Conservation (phyloP, 2,888 invertebrate genomes). For the Lissocephala sabroskyi region DNA sequence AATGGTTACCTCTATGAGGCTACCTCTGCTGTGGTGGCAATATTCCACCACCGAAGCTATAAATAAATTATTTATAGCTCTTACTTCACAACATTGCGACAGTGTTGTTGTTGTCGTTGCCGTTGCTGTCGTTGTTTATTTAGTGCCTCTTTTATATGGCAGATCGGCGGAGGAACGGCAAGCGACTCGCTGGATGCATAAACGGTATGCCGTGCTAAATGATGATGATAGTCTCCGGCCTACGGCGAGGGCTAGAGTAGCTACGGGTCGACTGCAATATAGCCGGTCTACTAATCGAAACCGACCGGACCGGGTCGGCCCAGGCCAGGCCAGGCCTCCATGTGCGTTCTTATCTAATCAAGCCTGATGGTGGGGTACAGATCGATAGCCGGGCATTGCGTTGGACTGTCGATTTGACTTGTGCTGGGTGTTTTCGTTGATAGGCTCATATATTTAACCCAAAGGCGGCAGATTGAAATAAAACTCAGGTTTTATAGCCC, state of each 20-base stretch:
- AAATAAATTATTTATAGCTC: constrained; percentile 67
- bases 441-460: constrained; percentile 42
- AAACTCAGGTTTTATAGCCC: constrained; percentile 56
- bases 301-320: neutral
- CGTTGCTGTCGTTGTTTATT: constrained; percentile 58
- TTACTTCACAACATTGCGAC: constrained; percentile 35
- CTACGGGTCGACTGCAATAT: constrained; percentile 6
- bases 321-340: neutral
- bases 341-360: constrained; percentile 50
- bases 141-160: constrained; percentile 52
- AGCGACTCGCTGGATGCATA: constrained; percentile 20
- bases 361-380: constrained; percentile 43
- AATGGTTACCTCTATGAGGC: no score
- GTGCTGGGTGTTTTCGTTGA: constrained; percentile 12
- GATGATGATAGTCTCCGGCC: constrained; percentile 7
- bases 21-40: constrained; percentile 64
- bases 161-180: constrained; percentile 43
- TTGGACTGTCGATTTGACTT: constrained; percentile 11
- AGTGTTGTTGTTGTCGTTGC: constrained; percentile 6
- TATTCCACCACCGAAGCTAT: constrained; percentile 60
- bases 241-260: constrained; percentile 6
- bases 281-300: neutral
- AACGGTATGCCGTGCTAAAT: constrained; percentile 2
- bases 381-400: constrained; percentile 40
- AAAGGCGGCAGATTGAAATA: constrained; percentile 65